Evolutionary conservation across 2,888 invertebrate species (phyloP).

Genomic region (Diarsia dahlii): DNA sequence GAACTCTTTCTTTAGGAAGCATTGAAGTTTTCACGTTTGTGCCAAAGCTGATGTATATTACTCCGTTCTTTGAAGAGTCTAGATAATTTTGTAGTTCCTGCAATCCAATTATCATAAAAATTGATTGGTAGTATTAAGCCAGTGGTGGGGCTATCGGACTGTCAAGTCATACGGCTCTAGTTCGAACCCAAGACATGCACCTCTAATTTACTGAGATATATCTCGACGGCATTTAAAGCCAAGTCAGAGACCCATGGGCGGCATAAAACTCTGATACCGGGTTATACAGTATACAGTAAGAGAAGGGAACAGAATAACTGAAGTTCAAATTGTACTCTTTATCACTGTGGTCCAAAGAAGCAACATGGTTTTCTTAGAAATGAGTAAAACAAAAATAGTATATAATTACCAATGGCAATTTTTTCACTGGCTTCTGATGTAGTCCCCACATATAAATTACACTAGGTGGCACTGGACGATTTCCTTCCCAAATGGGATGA

Average conservation of each 20-base stretch:
- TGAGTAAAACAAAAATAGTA: not conserved
- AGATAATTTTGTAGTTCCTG: conserved; percentile 80
- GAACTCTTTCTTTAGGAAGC: conserved; percentile 74
- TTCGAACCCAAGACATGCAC: too few relatives aligned
- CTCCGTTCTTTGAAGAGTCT: conserved; percentile 80
- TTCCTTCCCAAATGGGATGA: conserved; percentile 77
- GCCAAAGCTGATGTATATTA: conserved; percentile 86
- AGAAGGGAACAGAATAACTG: too few relatives aligned
- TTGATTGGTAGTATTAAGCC: not conserved
- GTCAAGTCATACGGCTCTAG: too few relatives aligned
- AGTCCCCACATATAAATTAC: conserved; percentile 80
- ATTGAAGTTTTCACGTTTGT: conserved; percentile 77
- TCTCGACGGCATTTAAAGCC: too few relatives aligned
- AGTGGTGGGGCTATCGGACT: too few relatives aligned
- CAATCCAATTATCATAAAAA: conserved; percentile 8
- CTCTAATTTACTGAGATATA: too few relatives aligned
- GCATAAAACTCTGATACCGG: too few relatives aligned
- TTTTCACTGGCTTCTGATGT: conserved; percentile 24
- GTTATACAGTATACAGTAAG: too few relatives aligned
- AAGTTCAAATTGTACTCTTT: too few relatives aligned
- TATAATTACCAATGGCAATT: conserved; percentile 33
- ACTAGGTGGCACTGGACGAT: conserved; percentile 80
- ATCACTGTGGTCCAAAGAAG: too few relatives aligned
- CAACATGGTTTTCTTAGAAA: too few relatives aligned
- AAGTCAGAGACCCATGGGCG: too few relatives aligned